These are phyloP conservation scores for Sturnus vulgaris DNA, from an alignment of 2,113 vertebrate genomes.

Conservation along the genomic window DNA sequence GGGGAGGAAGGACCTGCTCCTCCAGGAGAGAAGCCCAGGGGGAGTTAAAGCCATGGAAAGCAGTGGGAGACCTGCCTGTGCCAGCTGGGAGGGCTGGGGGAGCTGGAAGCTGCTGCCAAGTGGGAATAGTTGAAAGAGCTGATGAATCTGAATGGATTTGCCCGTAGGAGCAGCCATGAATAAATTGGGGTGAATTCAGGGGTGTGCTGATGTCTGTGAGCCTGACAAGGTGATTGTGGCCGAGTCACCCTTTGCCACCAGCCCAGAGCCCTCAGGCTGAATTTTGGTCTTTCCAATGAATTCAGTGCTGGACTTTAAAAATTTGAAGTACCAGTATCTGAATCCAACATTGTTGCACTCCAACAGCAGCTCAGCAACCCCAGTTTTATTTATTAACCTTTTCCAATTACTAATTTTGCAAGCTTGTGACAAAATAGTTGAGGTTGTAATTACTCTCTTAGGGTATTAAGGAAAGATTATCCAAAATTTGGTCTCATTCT, in stretches of 20 bases:
- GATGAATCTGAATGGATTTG: background rate
- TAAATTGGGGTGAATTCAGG: background rate
- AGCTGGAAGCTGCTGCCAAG: background rate
- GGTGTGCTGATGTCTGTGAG: background rate
- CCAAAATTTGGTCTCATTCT: background rate
- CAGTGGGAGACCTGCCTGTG: background rate
- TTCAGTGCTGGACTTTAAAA: background rate
- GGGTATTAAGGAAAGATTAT: background rate
- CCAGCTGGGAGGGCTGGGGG: constrained; percentile 20
- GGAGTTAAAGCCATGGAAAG: background rate
- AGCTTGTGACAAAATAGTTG: background rate
- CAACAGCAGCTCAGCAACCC: background rate
- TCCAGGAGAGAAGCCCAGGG: background rate
- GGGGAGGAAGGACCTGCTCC: background rate
- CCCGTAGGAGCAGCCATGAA: background rate
- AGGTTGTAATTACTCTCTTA: background rate
- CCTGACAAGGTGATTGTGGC: background rate
- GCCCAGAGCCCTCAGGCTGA: background rate
- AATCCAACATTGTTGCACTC: background rate
- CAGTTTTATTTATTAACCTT: background rate
- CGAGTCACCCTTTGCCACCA: background rate
- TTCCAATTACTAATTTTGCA: background rate
- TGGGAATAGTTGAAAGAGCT: background rate
- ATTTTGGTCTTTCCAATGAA: background rate
- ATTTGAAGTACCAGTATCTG: background rate